These are phyloP conservation scores for Amazona vittata DNA, from an alignment of 2,113 vertebrate species.

Conservation along the genomic window DNA sequence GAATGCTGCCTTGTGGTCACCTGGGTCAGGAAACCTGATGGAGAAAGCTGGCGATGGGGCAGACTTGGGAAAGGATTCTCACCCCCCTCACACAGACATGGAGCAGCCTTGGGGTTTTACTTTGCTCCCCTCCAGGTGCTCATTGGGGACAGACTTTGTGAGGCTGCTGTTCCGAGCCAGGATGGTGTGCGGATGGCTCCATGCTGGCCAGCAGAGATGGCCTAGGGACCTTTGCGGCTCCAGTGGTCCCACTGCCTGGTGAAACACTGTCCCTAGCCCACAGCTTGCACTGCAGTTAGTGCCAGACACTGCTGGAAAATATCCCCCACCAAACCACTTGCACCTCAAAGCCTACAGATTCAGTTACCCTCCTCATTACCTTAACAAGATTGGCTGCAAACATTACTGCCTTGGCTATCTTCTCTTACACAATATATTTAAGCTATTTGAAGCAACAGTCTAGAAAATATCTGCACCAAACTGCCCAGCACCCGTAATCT, in stretches of 20 bases:
- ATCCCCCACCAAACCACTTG: not conserved
- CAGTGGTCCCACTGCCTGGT: rapidly evolving
- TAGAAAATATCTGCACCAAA: not conserved
- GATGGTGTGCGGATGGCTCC: rapidly evolving
- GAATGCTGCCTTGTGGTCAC: not conserved
- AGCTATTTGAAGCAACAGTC: not conserved
- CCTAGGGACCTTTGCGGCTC: rapidly evolving
- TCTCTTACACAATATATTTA: not conserved
- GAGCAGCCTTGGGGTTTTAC: not conserved
- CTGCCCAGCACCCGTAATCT: not conserved
- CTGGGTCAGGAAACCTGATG: not conserved
- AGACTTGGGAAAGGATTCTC: not conserved
- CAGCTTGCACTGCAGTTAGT: rapidly evolving
- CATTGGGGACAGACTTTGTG: not conserved
- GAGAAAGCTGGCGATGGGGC: not conserved
- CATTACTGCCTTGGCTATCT: not conserved
- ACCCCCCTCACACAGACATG: rapidly evolving
- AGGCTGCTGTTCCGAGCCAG: not conserved
- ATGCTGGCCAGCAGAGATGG: not conserved
- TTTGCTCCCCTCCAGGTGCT: not conserved
- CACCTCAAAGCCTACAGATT: not conserved
- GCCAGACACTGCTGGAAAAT: not conserved
- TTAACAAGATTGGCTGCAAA: not conserved
- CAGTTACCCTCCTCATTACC: not conserved
- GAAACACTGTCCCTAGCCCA: not conserved